Base-by-base conservation (phyloP, 2,888 invertebrate genomes). In the Marronus borbonicus region DNA sequence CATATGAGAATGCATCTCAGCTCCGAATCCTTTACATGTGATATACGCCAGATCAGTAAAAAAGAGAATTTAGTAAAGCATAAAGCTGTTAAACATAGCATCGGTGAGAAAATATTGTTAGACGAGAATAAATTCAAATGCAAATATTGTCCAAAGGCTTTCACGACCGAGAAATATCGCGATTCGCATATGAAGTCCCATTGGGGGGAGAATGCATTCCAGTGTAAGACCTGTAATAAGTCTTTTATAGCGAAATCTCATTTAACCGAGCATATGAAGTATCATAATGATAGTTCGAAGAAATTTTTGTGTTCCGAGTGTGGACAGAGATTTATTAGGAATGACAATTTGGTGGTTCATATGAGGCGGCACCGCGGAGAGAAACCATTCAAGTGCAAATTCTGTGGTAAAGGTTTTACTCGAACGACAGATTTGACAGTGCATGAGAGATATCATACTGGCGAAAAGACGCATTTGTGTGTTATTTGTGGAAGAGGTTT, bases 361-460 rank as follows among this genome's bases (percentile, higher is more conserved):
- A 92, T 92, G 92, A 85, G 92, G n/a, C 86, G 92, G 55, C 92
- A 92, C 84, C 89, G 90, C 39, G 91, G 91, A 7, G 91, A 92
- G 81, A 92, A 92, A 81, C 92, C 91, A 0, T 92, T 91, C 83
- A 91, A 91, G 84, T 92, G 92, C 82, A 89, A 90, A 83, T 92
- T 87, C 84, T 92, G 92, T 81, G 89, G 89, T 70, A 91, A 92
- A 86, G 91, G 89, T 58, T 92, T 92, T 83, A 91, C 92, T 2
- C 86, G 92, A 50, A 90, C 91, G 4, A 92, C 91, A 2, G 92
- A 92, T 86, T 87, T 92, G 55, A 91, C 91, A 78, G 91, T 91
- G 1, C 92, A 92, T 80, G 91, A 91, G 84, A 86, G 91, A 83
- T 92, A 89, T 81, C 90, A 90, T 80, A 88, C 91, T 0, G 91